Evolutionary conservation across 2,113 vertebrate species (phyloP).

Genomic region (Odontophorus gujanensis): DNA sequence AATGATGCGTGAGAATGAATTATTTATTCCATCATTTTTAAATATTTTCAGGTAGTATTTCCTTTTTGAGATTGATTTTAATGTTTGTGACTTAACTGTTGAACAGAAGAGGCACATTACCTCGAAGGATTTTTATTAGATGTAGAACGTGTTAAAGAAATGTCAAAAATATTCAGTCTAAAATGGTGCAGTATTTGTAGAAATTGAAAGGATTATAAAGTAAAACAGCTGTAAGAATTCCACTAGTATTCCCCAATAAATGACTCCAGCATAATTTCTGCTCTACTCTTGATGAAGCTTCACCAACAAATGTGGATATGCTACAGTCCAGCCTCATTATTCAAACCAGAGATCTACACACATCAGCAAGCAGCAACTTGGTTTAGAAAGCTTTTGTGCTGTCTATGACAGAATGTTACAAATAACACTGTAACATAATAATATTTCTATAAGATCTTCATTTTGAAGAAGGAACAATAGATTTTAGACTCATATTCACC

Average conservation of each 20-base stretch:
- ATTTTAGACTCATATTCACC: background rate
- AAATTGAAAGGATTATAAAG: background rate
- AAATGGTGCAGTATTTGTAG: background rate
- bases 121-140: background rate
- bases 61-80: background rate
- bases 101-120: background rate
- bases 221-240: background rate
- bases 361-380: background rate
- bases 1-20: background rate
- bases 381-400: background rate
- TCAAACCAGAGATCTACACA: background rate
- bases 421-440: background rate
- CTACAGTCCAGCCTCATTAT: background rate
- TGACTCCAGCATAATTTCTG: background rate
- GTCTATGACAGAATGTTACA: background rate
- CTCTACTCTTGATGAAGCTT: background rate
- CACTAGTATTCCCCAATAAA: background rate
- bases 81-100: slow-evolving; percentile 6
- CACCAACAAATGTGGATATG: background rate
- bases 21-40: background rate
- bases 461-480: background rate
- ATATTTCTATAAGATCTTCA: background rate
- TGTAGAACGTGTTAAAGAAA: background rate
- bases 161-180: background rate
- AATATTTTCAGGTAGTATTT: background rate